phyloP scores from a whole-genome alignment of 2,888 invertebrate genomes.

The Napeogenes inachia region DNA sequence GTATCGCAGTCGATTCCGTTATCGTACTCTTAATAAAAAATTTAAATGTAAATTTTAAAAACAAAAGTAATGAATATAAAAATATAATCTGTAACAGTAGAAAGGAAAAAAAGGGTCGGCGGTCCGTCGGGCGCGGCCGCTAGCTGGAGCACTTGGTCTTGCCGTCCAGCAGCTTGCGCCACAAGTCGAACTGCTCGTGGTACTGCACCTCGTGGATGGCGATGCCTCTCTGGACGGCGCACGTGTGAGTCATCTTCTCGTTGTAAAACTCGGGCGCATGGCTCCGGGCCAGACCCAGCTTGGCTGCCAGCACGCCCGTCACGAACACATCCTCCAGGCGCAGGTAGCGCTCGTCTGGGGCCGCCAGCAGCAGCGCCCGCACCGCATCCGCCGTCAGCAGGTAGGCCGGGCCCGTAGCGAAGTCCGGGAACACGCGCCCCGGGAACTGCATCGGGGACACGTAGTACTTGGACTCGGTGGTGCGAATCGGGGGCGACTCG shows the following conservation, averaged over 20 bases:
- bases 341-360: constrained; percentile 81
- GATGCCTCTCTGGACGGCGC: constrained; percentile 87
- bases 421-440: constrained; percentile 87
- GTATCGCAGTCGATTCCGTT: background rate
- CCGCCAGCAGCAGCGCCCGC: constrained; percentile 82
- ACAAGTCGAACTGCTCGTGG: constrained; percentile 92
- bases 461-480: constrained; percentile 91
- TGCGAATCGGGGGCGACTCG: constrained; percentile 91
- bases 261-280: constrained; percentile 87
- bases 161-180: constrained; percentile 91
- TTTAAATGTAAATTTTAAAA: no score
- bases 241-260: constrained; percentile 84
- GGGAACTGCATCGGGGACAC: constrained; percentile 87
- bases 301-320: constrained; percentile 91
- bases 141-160: constrained; percentile 86
- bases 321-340: constrained; percentile 95
- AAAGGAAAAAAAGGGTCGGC: constrained; percentile 25
- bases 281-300: constrained; percentile 80
- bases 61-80: constrained; percentile 15
- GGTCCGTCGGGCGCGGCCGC: constrained; percentile 12
- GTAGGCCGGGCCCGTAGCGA: constrained; percentile 95
- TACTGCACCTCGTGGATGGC: constrained; percentile 93
- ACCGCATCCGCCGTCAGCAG: constrained; percentile 86
- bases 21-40: no score
- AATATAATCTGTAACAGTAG: constrained; percentile 17